These are phyloP conservation scores for Setipinna tenuifilis DNA, from an alignment of 2,797 vertebrate genomes.

Conservation along the genomic window DNA sequence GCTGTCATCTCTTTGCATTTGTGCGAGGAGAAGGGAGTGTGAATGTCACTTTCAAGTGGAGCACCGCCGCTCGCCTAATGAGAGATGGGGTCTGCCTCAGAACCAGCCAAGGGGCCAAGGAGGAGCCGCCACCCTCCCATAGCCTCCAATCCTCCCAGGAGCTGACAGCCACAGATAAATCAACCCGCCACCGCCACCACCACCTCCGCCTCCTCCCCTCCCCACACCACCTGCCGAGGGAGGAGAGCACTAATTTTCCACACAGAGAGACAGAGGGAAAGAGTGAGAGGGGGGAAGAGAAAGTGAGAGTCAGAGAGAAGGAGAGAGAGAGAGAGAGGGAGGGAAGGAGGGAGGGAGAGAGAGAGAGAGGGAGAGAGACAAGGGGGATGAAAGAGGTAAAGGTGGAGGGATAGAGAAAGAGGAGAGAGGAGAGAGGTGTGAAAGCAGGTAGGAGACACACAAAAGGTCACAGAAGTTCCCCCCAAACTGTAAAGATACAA, in stretches of 20 bases:
- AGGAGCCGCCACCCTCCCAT: constrained; percentile 77
- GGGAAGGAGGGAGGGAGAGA: constrained; percentile 52
- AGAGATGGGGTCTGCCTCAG: constrained; percentile 82
- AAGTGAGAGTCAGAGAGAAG: constrained; percentile 55
- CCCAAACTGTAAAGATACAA: constrained; percentile 29
- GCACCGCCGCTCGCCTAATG: constrained; percentile 81
- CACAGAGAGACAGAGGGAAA: constrained; percentile 71
- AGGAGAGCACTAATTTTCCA: constrained; percentile 84
- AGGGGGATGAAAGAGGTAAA: constrained; percentile 52
- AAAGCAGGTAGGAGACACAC: constrained; percentile 57
- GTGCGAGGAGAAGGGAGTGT: constrained; percentile 76
- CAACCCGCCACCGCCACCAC: constrained; percentile 80
- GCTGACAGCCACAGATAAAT: constrained; percentile 91
- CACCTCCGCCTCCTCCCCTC: constrained; percentile 67
- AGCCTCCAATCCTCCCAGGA: constrained; percentile 79
- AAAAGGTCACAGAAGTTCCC: constrained; percentile 18
- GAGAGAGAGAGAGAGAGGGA: constrained; percentile 65
- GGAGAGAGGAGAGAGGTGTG: constrained; percentile 2
- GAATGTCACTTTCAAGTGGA: constrained; percentile 88
- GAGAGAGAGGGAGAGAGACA: constrained; percentile 60
- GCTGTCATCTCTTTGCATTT: constrained; percentile 71
- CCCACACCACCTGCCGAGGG: constrained; percentile 81
- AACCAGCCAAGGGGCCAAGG: constrained; percentile 85
- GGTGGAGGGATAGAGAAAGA: constrained; percentile 35
- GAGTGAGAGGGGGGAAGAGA: constrained; percentile 56